phyloP scores from a whole-genome alignment of 2,888 invertebrate genomes.

The Acronicta psi region DNA sequence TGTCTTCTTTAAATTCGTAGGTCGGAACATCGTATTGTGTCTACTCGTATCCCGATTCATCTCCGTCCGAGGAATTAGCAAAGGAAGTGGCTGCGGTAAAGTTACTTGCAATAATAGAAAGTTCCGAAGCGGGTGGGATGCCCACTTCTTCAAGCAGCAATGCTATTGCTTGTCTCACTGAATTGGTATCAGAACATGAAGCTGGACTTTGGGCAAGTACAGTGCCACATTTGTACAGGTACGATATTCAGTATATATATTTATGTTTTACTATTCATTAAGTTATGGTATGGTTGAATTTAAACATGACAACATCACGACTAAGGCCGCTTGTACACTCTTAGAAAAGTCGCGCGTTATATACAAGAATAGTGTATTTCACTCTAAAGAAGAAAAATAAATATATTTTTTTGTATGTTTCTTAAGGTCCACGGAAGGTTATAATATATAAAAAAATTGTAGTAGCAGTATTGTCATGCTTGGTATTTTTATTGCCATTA shows the following conservation, averaged over 20 bases:
- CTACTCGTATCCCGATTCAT: slow-evolving; percentile 81
- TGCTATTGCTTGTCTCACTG: slow-evolving; percentile 71
- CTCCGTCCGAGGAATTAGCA: slow-evolving; percentile 79
- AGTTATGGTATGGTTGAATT: no score
- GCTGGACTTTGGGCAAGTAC: slow-evolving; percentile 90
- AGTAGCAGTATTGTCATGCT: no score
- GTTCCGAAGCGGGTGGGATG: slow-evolving; percentile 72
- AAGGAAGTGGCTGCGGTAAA: slow-evolving; percentile 80
- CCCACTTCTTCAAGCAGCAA: slow-evolving; percentile 68
- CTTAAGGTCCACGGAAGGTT: no score
- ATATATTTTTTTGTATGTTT: no score
- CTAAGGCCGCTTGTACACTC: no score
- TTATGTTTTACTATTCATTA: no score
- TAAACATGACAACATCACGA: no score
- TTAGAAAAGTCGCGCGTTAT: no score
- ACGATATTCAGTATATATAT: background rate
- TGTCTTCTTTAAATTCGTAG: slow-evolving; percentile 54
- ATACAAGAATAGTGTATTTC: no score
- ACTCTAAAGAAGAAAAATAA: no score
- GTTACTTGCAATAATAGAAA: slow-evolving; percentile 75
- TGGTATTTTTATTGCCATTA: no score
- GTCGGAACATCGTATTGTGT: slow-evolving; percentile 75
- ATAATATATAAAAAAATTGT: no score
- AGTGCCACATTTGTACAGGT: slow-evolving; percentile 89
- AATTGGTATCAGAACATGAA: slow-evolving; percentile 82